Evolutionary conservation across 1,140 invertebrate genomes (phyloP), one percentile per base, ranked within the genome.

Genomic region (Drosophila yakuba): DNA sequence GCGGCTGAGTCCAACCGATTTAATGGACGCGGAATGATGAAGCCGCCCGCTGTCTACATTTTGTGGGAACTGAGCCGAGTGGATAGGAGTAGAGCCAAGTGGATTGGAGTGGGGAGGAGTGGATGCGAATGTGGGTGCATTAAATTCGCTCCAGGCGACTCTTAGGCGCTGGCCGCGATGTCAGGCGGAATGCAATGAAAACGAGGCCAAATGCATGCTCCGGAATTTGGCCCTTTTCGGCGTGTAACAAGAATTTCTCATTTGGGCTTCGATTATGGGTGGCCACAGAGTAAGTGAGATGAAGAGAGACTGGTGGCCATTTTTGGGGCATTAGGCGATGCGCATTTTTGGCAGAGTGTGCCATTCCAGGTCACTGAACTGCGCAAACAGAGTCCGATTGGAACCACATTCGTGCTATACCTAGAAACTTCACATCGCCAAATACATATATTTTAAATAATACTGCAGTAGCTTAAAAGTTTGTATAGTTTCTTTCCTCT

Each of bases 21-120:
- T 80, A 80, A 80, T 76, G 79, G 79, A 57, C 68, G 74, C 79
- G 57, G 59, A 82, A 82, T 82, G 78, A 77, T 73, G 79, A 56
- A 62, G 51, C 55, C 56, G 45, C 38, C 56, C 66, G 51, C 55
- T 15, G 36, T 36, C 48, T 32, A 38, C 48, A 51, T 12, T 45
- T 45, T 45, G 58, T 20, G 67, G 17, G 17, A 44, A 20, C 17
- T 20, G 17, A n/a, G 14, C 17, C 17, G 17, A 17, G 17, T 17
- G 20, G 20, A 20, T 1, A 1, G 20, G 20, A 20, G 20, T 20
- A 2, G 20, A 20, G 17, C 17, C 17, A 17, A 17, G 0, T 20
- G 20, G 20, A 1, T 1, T n/a, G 38, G 41, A 15, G 15, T 8
- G 41, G 15, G 4, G 4, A 4, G 25, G 25, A 25, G 3, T n/a